phyloP scores from a whole-genome alignment of 92 coral and sea anemone species.

The Epizoanthus fatuus region DNA sequence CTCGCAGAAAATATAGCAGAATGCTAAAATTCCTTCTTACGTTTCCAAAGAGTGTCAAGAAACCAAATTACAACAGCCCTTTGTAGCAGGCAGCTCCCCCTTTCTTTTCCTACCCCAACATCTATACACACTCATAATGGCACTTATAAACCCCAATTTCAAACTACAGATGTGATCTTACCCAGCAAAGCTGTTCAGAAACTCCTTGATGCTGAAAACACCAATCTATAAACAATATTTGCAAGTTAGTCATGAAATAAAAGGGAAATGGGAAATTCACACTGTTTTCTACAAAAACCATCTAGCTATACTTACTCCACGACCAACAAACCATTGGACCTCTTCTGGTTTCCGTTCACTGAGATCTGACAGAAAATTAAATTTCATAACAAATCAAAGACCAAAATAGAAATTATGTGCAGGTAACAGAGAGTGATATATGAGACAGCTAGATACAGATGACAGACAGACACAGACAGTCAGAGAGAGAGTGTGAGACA shows the following conservation, averaged over 20 bases:
- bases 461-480: no score
- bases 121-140: no score
- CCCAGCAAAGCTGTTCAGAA: slow-evolving; percentile 80
- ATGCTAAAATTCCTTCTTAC: no score
- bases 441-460: not conserved
- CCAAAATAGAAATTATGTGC: not conserved
- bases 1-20: no score
- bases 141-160: no score
- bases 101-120: no score
- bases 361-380: slow-evolving; percentile 56
- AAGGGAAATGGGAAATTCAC: not conserved
- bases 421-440: not conserved
- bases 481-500: no score
- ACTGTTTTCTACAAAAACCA: not conserved
- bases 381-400: not conserved
- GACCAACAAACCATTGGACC: slow-evolving; percentile 76
- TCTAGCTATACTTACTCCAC: slow-evolving; percentile 72
- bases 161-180: slow-evolving; percentile 32
- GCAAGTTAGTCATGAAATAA: not conserved
- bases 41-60: no score
- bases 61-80: no score
- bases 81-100: no score
- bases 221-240: slow-evolving; percentile 71
- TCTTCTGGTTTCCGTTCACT: slow-evolving; percentile 63
- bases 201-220: slow-evolving; percentile 75